Conservation (phyloP, 2,113 vertebrate genomes). For the Bujurquina vittata region DNA sequence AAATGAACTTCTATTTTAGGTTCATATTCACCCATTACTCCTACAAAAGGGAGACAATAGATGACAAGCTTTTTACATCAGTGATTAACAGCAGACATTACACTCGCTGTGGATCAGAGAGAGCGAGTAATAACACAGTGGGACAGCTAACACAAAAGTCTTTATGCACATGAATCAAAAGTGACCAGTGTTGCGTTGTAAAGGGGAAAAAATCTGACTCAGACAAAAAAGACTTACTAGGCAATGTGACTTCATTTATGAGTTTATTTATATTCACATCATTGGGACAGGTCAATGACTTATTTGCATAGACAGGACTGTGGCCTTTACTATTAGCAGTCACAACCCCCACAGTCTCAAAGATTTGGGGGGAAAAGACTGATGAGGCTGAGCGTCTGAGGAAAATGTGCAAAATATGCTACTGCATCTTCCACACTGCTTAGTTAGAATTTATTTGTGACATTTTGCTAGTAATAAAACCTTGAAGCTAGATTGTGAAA, state of each 20-base stretch:
- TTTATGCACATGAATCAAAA: slow-evolving; percentile 27
- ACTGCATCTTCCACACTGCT: neutral
- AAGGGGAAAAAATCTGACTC: slow-evolving; percentile 50
- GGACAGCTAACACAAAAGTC: slow-evolving; percentile 44
- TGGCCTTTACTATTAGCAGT: slow-evolving; percentile 47
- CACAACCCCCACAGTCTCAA: slow-evolving; percentile 27
- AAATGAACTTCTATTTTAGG: slow-evolving; percentile 99
- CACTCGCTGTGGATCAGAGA: slow-evolving; percentile 48
- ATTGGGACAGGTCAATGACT: slow-evolving; percentile 47
- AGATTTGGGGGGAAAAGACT: slow-evolving; percentile 6
- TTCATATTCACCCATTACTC: slow-evolving; percentile 97
- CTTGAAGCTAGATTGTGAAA: neutral
- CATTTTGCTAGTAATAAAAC: slow-evolving; percentile 9
- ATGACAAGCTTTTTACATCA: slow-evolving; percentile 59
- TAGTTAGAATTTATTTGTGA: neutral
- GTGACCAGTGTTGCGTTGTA: slow-evolving; percentile 38
- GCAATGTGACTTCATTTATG: slow-evolving; percentile 65
- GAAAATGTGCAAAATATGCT: neutral
- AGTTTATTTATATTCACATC: slow-evolving; percentile 68
- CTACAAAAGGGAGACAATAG: slow-evolving; percentile 75
- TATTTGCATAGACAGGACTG: slow-evolving; percentile 34
- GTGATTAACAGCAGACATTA: slow-evolving; percentile 64
- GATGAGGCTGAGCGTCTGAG: neutral
- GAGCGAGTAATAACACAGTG: slow-evolving; percentile 37
- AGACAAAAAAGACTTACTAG: slow-evolving; percentile 56